These are phyloP conservation scores for Synaphobranchus kaupii DNA, from an alignment of 2,797 vertebrate species.

Conservation along the genomic window DNA sequence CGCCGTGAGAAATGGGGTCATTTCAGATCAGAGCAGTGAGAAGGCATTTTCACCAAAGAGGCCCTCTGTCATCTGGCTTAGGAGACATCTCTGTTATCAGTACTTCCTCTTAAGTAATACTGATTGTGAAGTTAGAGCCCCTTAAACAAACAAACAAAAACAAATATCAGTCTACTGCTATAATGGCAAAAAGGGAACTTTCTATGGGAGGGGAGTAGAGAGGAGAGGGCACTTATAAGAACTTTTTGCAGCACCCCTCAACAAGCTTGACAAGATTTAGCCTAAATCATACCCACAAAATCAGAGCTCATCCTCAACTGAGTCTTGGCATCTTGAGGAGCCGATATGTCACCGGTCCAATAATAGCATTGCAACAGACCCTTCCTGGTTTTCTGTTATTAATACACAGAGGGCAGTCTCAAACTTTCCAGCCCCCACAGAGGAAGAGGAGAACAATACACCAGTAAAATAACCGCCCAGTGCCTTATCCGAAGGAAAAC, in stretches of 20 bases:
- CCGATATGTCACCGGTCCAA: not conserved
- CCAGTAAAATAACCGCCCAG: conserved; percentile 27
- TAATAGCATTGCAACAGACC: not conserved
- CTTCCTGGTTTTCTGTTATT: conserved; percentile 16
- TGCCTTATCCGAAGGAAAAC: conserved; percentile 36
- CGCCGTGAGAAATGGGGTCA: not conserved
- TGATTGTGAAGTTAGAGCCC: not conserved
- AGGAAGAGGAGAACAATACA: conserved; percentile 34
- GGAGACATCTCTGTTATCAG: conserved; percentile 15
- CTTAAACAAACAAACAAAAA: not conserved
- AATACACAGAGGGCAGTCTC: conserved; percentile 12
- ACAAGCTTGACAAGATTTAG: not conserved
- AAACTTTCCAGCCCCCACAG: conserved; percentile 30
- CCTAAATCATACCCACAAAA: not conserved
- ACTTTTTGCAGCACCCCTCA: not conserved
- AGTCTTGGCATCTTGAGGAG: not conserved
- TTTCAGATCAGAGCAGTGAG: not conserved
- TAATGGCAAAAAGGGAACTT: not conserved
- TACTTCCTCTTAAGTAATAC: not conserved
- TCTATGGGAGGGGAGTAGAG: not conserved
- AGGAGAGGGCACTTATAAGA: not conserved
- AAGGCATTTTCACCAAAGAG: not conserved
- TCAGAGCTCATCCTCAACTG: not conserved
- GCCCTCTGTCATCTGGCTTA: not conserved
- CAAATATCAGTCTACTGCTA: not conserved